Conservation (phyloP, 2,797 vertebrate species). For the Chlorospingus flavigularis region DNA sequence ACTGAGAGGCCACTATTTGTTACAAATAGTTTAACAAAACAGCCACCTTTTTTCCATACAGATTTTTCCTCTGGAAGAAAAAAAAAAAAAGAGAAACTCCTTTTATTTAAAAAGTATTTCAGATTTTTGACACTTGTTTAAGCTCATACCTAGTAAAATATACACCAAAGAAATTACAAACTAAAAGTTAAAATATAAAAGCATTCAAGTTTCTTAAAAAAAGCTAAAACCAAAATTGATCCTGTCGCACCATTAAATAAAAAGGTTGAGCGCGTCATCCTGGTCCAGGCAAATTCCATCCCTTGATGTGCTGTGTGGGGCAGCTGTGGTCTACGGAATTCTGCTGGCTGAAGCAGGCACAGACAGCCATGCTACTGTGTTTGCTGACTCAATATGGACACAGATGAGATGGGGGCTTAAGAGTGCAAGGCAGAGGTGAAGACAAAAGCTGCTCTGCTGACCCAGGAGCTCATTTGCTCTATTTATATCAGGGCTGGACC, state of each 20-base stretch:
- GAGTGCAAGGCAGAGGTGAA: slow-evolving; percentile 55
- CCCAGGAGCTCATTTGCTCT: slow-evolving; percentile 50
- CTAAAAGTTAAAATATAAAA: slow-evolving; percentile 83
- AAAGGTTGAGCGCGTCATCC: slow-evolving; percentile 71
- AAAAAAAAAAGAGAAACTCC: slow-evolving; percentile 73
- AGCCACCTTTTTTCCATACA: slow-evolving; percentile 75
- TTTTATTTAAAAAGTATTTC: slow-evolving; percentile 69
- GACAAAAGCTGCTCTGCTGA: slow-evolving; percentile 60
- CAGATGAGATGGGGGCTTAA: slow-evolving; percentile 25
- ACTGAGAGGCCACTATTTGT: slow-evolving; percentile 85
- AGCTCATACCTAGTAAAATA: slow-evolving; percentile 87
- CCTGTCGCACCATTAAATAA: slow-evolving; percentile 87
- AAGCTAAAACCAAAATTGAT: slow-evolving; percentile 82
- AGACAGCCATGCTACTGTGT: slow-evolving; percentile 46
- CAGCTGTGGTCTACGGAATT: not conserved
- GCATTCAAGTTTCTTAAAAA: slow-evolving; percentile 88
- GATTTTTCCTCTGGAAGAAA: slow-evolving; percentile 79
- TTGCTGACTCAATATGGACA: slow-evolving; percentile 42
- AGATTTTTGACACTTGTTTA: slow-evolving; percentile 70
- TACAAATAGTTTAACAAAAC: slow-evolving; percentile 87
- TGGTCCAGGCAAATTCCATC: slow-evolving; percentile 73
- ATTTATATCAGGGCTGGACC: slow-evolving; percentile 53
- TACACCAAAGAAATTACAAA: slow-evolving; percentile 89
- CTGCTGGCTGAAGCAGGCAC: slow-evolving; percentile 38
- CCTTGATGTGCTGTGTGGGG: slow-evolving; percentile 61